These are phyloP conservation scores for Phyllotreta cruciferae DNA, from an alignment of 2,888 invertebrate species.

Conservation along the genomic window DNA sequence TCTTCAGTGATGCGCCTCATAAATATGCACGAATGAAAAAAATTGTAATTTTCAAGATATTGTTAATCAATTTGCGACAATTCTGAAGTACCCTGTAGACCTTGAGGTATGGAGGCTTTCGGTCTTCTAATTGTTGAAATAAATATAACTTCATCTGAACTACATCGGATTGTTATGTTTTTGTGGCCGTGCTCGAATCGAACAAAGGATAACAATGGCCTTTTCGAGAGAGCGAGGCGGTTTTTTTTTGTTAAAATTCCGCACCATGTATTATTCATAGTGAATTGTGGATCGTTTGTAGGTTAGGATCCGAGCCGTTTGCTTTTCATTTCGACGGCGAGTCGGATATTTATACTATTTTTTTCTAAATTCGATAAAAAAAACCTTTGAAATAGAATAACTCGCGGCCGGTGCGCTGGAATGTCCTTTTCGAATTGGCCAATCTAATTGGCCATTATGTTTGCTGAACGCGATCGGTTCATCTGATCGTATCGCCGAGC, in stretches of 20 bases:
- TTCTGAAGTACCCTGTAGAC: slow-evolving; percentile 20
- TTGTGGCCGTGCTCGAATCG: slow-evolving; percentile 36
- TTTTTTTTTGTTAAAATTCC: slow-evolving; percentile 44
- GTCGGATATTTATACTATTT: slow-evolving; percentile 26
- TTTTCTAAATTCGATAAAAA: slow-evolving; percentile 14
- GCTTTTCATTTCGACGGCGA: slow-evolving; percentile 20
- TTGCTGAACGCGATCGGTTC: slow-evolving; percentile 13
- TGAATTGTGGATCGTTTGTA: slow-evolving; percentile 35
- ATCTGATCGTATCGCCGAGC: slow-evolving; percentile 12
- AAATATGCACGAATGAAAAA: too few species aligned
- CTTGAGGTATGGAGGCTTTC: slow-evolving; percentile 12
- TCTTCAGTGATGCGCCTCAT: too few species aligned
- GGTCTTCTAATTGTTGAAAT: slow-evolving; percentile 45
- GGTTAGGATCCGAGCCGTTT: slow-evolving; percentile 36
- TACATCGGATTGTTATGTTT: slow-evolving; percentile 41
- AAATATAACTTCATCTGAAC: slow-evolving; percentile 49
- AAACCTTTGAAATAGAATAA: slow-evolving; percentile 16
- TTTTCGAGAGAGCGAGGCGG: slow-evolving; percentile 41
- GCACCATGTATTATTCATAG: slow-evolving; percentile 45
- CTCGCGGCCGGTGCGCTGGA: background rate
- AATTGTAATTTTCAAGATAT: too few species aligned
- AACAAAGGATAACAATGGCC: slow-evolving; percentile 48
- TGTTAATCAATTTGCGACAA: too few species aligned
- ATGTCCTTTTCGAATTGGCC: slow-evolving; percentile 19
- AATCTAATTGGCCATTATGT: slow-evolving; percentile 21